These are phyloP conservation scores for Myotis myotis DNA, from an alignment of 2,797 vertebrate species.

Conservation along the genomic window DNA sequence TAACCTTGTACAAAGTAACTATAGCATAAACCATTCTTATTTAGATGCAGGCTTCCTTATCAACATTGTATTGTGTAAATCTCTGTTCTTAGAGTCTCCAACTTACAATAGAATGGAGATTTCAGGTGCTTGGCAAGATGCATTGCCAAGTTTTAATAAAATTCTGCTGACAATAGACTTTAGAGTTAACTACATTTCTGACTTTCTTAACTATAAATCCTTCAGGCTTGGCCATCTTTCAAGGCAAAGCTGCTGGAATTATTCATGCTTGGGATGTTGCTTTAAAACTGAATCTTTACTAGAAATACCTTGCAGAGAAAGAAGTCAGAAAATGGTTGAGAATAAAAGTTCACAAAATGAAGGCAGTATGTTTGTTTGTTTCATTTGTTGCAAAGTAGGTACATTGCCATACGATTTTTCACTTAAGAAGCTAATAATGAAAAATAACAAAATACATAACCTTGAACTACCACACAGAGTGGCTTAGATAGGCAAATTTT, in stretches of 20 bases:
- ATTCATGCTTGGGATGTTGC: conserved; percentile 43
- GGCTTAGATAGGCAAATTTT: not conserved
- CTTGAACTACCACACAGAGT: not conserved
- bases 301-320: conserved; percentile 4
- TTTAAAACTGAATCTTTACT: conserved; percentile 55
- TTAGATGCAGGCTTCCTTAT: not conserved
- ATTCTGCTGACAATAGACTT: conserved; percentile 41
- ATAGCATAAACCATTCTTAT: not conserved
- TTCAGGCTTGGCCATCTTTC: conserved; percentile 53
- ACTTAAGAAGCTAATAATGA: not conserved
- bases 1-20: not conserved
- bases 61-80: not conserved
- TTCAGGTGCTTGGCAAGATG: not conserved
- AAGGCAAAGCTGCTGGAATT: conserved; percentile 42
- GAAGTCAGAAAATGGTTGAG: not conserved
- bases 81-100: not conserved
- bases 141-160: conserved; percentile 48
- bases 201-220: conserved; percentile 53
- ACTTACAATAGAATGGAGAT: not conserved
- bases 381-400: not conserved
- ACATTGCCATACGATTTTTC: not conserved
- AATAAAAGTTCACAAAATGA: conserved; percentile 22
- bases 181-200: conserved; percentile 40
- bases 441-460: not conserved
- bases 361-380: not conserved